These are phyloP conservation scores for Pterostichus niger DNA, from an alignment of 2,888 invertebrate species.

Conservation along the genomic window DNA sequence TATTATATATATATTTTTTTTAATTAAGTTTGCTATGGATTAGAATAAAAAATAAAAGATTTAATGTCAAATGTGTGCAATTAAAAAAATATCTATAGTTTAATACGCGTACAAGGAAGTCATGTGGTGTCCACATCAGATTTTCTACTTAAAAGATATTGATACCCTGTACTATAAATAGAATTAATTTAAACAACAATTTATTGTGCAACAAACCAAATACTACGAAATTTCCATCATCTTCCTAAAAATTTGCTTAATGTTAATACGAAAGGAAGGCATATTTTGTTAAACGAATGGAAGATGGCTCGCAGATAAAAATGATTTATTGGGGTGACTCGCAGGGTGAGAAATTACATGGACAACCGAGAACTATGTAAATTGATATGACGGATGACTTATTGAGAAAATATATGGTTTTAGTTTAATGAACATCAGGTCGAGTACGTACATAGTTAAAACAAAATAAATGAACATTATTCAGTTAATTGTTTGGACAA, in stretches of 20 bases:
- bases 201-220: not conserved
- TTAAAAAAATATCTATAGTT: too few relatives aligned
- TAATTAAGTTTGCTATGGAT: too few relatives aligned
- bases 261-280: conserved; percentile 16
- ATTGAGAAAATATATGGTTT: conserved; percentile 37
- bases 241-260: conserved; percentile 31
- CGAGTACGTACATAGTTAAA: not conserved
- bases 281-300: conserved; percentile 10
- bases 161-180: too few relatives aligned
- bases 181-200: not conserved
- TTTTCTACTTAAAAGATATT: too few relatives aligned
- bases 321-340: conserved; percentile 32
- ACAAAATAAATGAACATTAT: not conserved
- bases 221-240: not conserved
- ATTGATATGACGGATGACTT: conserved; percentile 39
- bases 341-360: conserved; percentile 13
- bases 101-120: too few relatives aligned
- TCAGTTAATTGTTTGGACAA: not conserved
- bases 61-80: too few relatives aligned
- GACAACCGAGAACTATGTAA: conserved; percentile 16
- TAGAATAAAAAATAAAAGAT: too few relatives aligned
- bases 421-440: conserved; percentile 37
- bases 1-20: too few relatives aligned
- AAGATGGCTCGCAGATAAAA: not conserved
- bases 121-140: too few relatives aligned